phyloP scores from a whole-genome alignment of 2,113 vertebrate species.

The Limnothrissa miodon region DNA sequence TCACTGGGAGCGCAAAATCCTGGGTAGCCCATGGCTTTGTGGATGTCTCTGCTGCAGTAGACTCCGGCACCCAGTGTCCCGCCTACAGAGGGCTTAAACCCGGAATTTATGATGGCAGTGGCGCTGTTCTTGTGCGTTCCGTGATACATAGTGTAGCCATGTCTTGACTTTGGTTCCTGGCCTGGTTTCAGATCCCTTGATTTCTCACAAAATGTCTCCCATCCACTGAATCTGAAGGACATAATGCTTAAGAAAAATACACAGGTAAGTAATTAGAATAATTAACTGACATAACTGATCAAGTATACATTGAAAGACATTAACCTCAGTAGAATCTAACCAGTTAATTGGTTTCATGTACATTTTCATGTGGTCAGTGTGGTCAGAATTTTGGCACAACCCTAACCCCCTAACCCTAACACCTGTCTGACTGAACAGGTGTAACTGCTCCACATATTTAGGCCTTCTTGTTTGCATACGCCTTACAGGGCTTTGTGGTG shows the following conservation, averaged over 20 bases:
- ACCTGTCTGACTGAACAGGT: no score
- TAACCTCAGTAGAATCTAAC: neutral
- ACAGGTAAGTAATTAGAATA: no score
- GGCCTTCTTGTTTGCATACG: no score
- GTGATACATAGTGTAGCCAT: conserved; percentile 56
- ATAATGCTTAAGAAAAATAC: neutral
- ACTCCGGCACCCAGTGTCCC: conserved; percentile 54
- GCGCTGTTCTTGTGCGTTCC: conserved; percentile 50
- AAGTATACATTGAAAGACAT: neutral
- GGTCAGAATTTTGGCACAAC: no score
- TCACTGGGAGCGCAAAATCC: neutral
- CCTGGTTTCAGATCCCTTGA: conserved; percentile 47
- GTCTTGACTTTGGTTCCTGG: conserved; percentile 45
- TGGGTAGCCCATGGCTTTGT: conserved; percentile 52
- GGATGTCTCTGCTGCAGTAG: conserved; percentile 54
- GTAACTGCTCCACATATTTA: no score
- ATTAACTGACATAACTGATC: no score
- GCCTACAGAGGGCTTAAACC: conserved; percentile 43
- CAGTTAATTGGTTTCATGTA: neutral
- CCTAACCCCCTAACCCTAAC: no score
- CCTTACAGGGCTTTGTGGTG: no score
- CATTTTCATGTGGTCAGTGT: neutral
- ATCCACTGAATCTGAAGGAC: conserved; percentile 46
- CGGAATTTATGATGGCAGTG: conserved; percentile 45
- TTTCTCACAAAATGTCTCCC: conserved; percentile 39